phyloP scores from a whole-genome alignment of 2,888 invertebrate genomes.

The Pantelozetes paolii region DNA sequence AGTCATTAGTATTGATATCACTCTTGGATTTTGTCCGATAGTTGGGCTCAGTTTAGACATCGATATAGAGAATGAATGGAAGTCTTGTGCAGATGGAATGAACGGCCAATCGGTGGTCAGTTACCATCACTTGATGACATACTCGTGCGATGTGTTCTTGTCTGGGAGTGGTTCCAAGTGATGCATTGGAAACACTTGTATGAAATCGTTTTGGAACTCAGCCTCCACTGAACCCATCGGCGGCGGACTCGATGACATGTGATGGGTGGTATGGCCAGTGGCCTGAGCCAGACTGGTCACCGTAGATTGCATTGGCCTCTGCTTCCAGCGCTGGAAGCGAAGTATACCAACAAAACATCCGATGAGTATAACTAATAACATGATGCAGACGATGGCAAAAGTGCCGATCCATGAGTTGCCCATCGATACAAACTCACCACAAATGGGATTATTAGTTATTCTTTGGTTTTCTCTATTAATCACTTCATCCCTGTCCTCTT shows the following conservation, averaged over 20 bases:
- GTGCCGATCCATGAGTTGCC: slow-evolving; percentile 39
- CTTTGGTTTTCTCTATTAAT: neutral
- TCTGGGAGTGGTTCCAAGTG: slow-evolving; percentile 43
- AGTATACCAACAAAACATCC: slow-evolving; percentile 36
- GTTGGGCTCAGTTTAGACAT: too few species aligned
- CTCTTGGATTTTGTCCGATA: too few species aligned
- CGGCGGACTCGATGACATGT: slow-evolving; percentile 33
- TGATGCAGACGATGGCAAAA: slow-evolving; percentile 28
- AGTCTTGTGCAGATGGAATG: too few species aligned
- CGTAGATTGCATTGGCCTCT: slow-evolving; percentile 20
- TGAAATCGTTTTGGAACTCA: slow-evolving; percentile 42
- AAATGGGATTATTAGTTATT: slow-evolving; percentile 10
- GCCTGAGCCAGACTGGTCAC: slow-evolving; percentile 23
- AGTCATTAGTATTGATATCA: too few species aligned
- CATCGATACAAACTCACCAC: neutral
- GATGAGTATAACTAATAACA: slow-evolving; percentile 35
- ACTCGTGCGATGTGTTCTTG: slow-evolving; percentile 39
- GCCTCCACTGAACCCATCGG: slow-evolving; percentile 42
- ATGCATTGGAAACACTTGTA: slow-evolving; percentile 42
- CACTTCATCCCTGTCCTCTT: slow-evolving; percentile 17
- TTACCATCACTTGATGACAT: slow-evolving; percentile 26
- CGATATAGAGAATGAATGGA: too few species aligned
- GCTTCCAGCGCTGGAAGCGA: slow-evolving; percentile 37
- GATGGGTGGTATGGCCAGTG: slow-evolving; percentile 2
- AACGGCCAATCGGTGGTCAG: too few species aligned